Evolutionary conservation across 2,888 invertebrate genomes (phyloP), one percentile per base, ranked within the genome.

Genomic region (Perizoma affinitatum): DNA sequence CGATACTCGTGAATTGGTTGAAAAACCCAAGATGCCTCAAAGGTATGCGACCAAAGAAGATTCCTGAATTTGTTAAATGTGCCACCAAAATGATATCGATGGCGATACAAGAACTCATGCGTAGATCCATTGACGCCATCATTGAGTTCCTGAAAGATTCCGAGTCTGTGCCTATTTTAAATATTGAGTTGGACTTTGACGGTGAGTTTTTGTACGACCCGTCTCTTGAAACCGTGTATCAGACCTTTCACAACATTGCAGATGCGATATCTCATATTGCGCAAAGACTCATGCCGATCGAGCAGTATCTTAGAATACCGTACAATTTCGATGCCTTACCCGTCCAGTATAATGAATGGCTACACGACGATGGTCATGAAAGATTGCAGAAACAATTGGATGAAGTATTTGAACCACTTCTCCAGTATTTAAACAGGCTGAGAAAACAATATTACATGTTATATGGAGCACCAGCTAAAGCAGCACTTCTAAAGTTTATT

Each of bases 51-150:
- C 71, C 74, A 1, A 91, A 85, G 62, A 84, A 76, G 66, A 78
- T 89, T 64, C 80, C 88, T 0, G 78, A 79, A 11, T 91, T 93
- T 72, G 82, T 92, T 5, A 84, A 71, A 68, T 91, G 90, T 71
- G 87, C 91, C 10, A 87, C 87, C 8, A 91, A 84, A 79, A 88
- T 89, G 75, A 91, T 93, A 74, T 87, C 90, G 4, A 88, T 92
- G 72, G 94, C 95, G 81, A 93, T 96, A 69, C 94, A 95, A 70
- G 94, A 94, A 71, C 76, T 95, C 40, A 95, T 96, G 90, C 93
- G 94, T 52, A 88, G 93, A 54, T 96, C 96, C 6, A 94, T 96
- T 48, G 88, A 94, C 46, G 92, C 94, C 66, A 84, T 96, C 6
- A 92, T 95, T 60, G 87, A 93, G 0, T 83, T 93, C 6, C 90